These are phyloP conservation scores for Erebia epiphron DNA, from an alignment of 2,888 invertebrate species.

Conservation along the genomic window DNA sequence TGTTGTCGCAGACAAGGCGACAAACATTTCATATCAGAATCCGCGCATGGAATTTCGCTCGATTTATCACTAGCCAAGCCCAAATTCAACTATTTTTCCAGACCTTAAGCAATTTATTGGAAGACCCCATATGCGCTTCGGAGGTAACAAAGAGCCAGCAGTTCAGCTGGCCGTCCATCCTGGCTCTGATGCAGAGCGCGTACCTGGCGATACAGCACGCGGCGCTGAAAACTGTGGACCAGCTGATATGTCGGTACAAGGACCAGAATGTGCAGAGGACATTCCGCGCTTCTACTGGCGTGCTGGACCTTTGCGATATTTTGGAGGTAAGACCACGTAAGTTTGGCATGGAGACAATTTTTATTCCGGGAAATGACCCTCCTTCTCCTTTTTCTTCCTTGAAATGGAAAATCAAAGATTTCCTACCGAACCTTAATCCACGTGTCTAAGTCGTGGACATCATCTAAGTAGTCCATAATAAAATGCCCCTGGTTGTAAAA, in stretches of 20 bases:
- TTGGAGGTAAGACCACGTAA: slow-evolving; percentile 66
- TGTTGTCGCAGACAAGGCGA: no score
- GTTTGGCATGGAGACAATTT: no score
- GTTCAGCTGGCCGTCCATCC: slow-evolving; percentile 74
- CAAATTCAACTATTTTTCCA: slow-evolving; percentile 37
- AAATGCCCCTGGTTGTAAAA: no score
- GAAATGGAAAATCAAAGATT: no score
- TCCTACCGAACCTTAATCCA: no score
- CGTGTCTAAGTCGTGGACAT: no score
- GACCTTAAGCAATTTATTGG: slow-evolving; percentile 77
- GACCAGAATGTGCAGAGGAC: slow-evolving; percentile 75
- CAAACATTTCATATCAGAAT: no score
- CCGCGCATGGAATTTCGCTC: no score
- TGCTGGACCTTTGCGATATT: slow-evolving; percentile 75
- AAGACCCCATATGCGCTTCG: slow-evolving; percentile 72
- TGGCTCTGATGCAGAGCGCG: slow-evolving; percentile 74
- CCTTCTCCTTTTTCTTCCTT: no score
- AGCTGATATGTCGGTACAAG: slow-evolving; percentile 71
- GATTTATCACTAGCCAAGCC: no score
- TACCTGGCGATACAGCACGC: slow-evolving; percentile 78
- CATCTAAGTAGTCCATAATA: no score
- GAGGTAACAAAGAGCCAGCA: slow-evolving; percentile 75
- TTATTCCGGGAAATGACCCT: no score
- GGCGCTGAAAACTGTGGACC: slow-evolving; percentile 71
- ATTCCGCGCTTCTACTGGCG: slow-evolving; percentile 76